A percentile compares a stretch with the other conserved stretches of the same genome.
Conservation (phyloP, 2,888 invertebrate species). For the Torymus auratus region DNA sequence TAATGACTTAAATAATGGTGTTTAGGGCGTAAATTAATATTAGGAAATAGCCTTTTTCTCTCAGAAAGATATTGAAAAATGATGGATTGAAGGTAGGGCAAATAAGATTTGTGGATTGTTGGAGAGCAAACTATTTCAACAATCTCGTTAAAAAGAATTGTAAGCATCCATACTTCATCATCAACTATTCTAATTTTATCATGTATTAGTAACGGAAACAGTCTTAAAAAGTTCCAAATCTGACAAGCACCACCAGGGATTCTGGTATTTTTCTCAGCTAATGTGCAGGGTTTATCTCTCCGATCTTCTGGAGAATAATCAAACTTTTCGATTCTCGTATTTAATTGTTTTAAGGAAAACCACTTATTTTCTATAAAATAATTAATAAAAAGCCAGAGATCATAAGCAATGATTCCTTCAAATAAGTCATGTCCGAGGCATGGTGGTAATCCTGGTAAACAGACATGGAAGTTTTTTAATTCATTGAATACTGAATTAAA, state of each 20-base stretch:
- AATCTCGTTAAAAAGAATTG: constrained; percentile 58
- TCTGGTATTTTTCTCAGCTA: not conserved
- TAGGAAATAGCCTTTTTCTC: constrained; percentile 50
- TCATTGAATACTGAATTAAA: constrained; percentile 55
- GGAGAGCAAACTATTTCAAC: constrained; percentile 60
- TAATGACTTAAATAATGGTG: too few species aligned
- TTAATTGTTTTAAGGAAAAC: not conserved
- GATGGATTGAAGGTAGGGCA: constrained; percentile 48
- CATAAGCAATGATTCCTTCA: constrained; percentile 46
- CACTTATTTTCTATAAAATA: constrained; percentile 2
- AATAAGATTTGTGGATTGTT: constrained; percentile 56
- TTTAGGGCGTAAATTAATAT: too few species aligned
- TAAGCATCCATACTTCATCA: constrained; percentile 54
- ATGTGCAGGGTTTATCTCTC: not conserved
- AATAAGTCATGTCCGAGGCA: constrained; percentile 58
- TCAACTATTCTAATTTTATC: constrained; percentile 51
- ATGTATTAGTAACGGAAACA: constrained; percentile 55
- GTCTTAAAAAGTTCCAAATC: constrained; percentile 54
- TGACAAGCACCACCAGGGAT: constrained; percentile 57
- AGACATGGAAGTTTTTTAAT: constrained; percentile 51
- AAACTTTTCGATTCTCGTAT: too few species aligned
- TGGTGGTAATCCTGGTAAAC: constrained; percentile 56
- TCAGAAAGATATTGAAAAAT: constrained; percentile 55
- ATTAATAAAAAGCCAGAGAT: not conserved
- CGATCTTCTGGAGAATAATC: too few species aligned